A percentile compares a stretch with the other conserved stretches of the same genome.
Evolutionary conservation across 2,888 invertebrate species (phyloP).

Genomic region (Troides oblongomaculatus): DNA sequence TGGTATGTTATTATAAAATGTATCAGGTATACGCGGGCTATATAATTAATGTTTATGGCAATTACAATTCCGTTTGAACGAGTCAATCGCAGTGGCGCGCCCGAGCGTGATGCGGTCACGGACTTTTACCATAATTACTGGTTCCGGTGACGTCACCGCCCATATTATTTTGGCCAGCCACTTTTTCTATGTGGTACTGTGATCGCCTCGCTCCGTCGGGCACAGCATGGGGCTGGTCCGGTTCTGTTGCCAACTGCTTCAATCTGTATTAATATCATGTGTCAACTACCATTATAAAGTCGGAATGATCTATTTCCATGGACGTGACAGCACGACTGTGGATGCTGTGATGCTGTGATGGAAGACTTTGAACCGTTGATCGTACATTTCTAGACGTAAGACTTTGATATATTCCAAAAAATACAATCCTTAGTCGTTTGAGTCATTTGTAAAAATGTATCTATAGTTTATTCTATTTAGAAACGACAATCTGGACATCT

Average conservation of each 20-base stretch:
- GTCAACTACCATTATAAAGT: slow-evolving; percentile 18
- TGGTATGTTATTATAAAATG: not conserved
- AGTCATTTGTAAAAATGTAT: no score
- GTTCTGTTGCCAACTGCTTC: slow-evolving; percentile 31
- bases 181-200: slow-evolving; percentile 42
- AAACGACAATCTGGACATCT: no score
- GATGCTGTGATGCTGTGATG: not conserved
- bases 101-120: slow-evolving; percentile 45
- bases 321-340: slow-evolving; percentile 13
- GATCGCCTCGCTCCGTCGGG: slow-evolving; percentile 43
- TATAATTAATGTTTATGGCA: not conserved
- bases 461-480: no score
- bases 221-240: slow-evolving; percentile 44
- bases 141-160: slow-evolving; percentile 47
- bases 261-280: slow-evolving; percentile 21
- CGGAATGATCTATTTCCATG: slow-evolving; percentile 18
- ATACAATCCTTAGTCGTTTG: no score
- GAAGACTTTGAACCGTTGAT: not conserved
- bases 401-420: no score
- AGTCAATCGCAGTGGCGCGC: slow-evolving; percentile 32
- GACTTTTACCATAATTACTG: slow-evolving; percentile 52
- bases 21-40: not conserved
- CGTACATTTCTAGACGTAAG: no score
- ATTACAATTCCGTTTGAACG: slow-evolving; percentile 7
- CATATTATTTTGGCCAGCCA: slow-evolving; percentile 40